phyloP scores from a whole-genome alignment of 2,113 vertebrate genomes.

The Oplegnathus fasciatus region DNA sequence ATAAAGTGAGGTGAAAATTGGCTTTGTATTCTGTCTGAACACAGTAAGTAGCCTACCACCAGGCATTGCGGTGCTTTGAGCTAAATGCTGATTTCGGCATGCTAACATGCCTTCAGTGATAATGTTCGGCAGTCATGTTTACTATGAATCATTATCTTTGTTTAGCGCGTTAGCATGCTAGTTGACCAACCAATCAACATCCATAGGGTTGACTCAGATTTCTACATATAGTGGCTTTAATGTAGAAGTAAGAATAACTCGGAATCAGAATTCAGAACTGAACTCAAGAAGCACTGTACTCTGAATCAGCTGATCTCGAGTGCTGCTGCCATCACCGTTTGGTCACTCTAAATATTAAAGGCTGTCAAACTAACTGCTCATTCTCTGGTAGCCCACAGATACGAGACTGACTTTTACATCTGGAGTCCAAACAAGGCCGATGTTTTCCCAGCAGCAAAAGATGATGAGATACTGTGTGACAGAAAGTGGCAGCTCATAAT shows the following conservation, averaged over 20 bases:
- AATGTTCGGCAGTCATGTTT: not conserved
- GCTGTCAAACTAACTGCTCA: not conserved
- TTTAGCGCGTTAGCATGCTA: not conserved
- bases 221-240: too few relatives aligned
- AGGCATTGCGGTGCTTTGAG: too few relatives aligned
- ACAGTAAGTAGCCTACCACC: not conserved
- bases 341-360: not conserved
- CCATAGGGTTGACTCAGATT: not conserved
- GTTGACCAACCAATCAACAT: not conserved
- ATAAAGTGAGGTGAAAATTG: not conserved
- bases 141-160: not conserved
- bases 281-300: too few relatives aligned
- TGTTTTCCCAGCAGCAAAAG: not conserved
- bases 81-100: not conserved
- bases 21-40: not conserved
- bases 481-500: conserved; percentile 13
- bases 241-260: too few relatives aligned
- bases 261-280: too few relatives aligned
- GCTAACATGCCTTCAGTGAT: not conserved
- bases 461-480: conserved; percentile 14
- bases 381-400: not conserved
- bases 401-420: not conserved
- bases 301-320: not conserved
- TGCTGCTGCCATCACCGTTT: not conserved
- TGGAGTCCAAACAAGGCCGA: not conserved